phyloP scores from a whole-genome alignment of 2,797 vertebrate species.

The Intellagama lesueurii region DNA sequence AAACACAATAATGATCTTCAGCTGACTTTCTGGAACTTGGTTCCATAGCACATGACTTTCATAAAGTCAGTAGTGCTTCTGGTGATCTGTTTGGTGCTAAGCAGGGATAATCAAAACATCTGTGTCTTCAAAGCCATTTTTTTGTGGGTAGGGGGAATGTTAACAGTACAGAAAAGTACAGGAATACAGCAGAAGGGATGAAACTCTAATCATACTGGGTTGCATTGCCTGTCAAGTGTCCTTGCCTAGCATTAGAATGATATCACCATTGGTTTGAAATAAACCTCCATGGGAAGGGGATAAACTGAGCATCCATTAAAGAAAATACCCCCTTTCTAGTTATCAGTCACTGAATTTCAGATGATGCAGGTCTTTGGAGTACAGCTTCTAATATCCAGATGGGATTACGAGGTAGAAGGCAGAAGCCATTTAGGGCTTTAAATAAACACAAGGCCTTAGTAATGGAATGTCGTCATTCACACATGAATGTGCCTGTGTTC shows the following conservation, averaged over 20 bases:
- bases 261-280: not conserved
- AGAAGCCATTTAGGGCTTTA: too few relatives aligned
- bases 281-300: not conserved
- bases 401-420: not conserved
- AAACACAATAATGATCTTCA: constrained; percentile 40
- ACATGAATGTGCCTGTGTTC: not conserved
- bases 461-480: not conserved
- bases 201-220: not conserved
- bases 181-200: not conserved
- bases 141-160: not conserved
- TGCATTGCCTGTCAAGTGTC: not conserved
- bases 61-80: not conserved
- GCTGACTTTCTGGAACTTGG: constrained; percentile 46
- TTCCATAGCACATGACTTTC: not conserved
- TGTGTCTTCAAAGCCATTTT: not conserved
- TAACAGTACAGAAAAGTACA: not conserved
- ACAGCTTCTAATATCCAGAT: not conserved
- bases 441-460: not conserved
- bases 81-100: not conserved
- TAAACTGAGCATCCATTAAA: not conserved
- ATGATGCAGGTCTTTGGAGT: not conserved
- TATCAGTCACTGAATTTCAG: not conserved
- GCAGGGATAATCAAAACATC: not conserved
- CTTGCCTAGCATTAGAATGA: not conserved
- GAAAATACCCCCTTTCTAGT: not conserved